Base-by-base conservation (phyloP, 2,113 vertebrate species). In the Regulus satrapa region DNA sequence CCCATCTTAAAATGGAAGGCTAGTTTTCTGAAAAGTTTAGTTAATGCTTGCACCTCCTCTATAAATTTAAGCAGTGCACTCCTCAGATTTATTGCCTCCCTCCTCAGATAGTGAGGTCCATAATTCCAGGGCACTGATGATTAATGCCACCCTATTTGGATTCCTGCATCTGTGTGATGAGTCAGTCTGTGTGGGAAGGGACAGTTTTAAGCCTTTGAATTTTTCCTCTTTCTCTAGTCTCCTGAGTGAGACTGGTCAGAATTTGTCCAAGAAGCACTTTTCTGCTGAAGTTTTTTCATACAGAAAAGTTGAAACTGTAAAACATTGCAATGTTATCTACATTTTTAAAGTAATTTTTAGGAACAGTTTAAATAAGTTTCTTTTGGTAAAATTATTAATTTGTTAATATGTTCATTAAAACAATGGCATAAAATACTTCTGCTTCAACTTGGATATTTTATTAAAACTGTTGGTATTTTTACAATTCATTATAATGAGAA, bases 1-100 rank as follows among this genome's bases (percentile, higher is more conserved):
- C 9, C 41, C 19, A n/a, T 59, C 38, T 94, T 69, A 73, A 76
- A 85, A 64, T 34, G 23, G 49, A 62, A 66, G 49, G 56, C 32
- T 79, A 29, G 38, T 67, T 66, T 85, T 90, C 73, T 68, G 66
- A 66, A 82, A 95, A 95, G 49, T 84, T 91, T 95, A 56, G 73
- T 69, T 87, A 61, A 31, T 49, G 38, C 28, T 75, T 88, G 18
- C 23, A 78, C 52, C 89, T 79, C 77, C 56, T 87, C 58, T 62
- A n/a, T 92, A 91, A 91, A 89, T 94, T 84, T 56, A 83, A 75
- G 38, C 23, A 56, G 69, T 1, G 2, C 58, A 55, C 52, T 45
- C 25, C 31, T 78, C 61, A 52, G 68, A 43, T 91, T 92, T 75
- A 88, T 76, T 85, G 68, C 58, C 25, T 89, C 36, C 19, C 26